These are phyloP conservation scores for Diphyllodes magnificus DNA, from an alignment of 2,113 vertebrate species.

Conservation along the genomic window DNA sequence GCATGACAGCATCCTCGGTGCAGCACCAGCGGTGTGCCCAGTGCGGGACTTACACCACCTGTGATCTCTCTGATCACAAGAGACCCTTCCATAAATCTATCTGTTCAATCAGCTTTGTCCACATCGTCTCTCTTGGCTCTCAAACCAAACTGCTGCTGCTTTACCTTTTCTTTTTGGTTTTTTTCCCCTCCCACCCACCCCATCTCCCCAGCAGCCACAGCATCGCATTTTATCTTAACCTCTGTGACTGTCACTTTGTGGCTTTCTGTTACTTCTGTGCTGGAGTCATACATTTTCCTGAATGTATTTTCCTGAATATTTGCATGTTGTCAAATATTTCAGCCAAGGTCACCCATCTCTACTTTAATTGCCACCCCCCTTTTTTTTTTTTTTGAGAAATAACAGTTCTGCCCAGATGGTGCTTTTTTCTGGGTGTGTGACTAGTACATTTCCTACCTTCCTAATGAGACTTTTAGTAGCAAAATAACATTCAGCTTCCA, in stretches of 20 bases:
- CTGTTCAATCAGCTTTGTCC: background rate
- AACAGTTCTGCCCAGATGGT: background rate
- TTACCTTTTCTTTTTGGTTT: background rate
- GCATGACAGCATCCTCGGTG: background rate
- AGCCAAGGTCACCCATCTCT: background rate
- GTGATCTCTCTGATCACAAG: background rate
- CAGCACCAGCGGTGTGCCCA: rapidly evolving
- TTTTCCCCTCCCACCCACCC: too few species aligned
- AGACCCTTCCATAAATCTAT: background rate
- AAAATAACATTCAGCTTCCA: background rate
- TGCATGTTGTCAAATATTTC: background rate
- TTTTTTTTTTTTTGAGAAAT: background rate
- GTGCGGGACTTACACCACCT: rapidly evolving
- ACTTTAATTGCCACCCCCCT: background rate
- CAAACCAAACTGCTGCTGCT: background rate
- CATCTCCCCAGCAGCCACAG: rapidly evolving
- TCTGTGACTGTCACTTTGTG: background rate
- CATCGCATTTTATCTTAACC: background rate
- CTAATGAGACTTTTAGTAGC: background rate
- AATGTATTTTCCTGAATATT: background rate
- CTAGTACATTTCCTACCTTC: background rate
- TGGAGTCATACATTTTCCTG: background rate
- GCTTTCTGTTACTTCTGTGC: background rate
- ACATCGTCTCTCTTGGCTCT: background rate
- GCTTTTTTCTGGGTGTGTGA: background rate